Evolutionary conservation across 2,888 invertebrate species (phyloP).

Genomic region (Nowickia ferox): DNA sequence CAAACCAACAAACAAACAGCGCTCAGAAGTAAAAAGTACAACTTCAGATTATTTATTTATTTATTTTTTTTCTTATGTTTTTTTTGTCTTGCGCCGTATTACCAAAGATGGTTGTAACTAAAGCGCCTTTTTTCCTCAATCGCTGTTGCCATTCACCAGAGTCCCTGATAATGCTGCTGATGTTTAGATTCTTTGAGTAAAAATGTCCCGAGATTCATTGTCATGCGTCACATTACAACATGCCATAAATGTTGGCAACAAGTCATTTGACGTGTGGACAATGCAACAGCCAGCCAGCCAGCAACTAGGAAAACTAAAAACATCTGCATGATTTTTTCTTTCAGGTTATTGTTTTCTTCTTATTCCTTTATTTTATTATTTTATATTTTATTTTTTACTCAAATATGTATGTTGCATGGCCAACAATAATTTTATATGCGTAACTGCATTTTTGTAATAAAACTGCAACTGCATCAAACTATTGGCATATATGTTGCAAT

Average conservation of each 20-base stretch:
- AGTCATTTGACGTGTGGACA: constrained; percentile 72
- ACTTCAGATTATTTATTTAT: constrained; percentile 27
- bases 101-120: constrained; percentile 65
- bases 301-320: constrained; percentile 26
- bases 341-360: not conserved
- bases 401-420: constrained; percentile 58
- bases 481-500: constrained; percentile 68
- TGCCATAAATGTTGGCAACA: constrained; percentile 79
- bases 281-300: constrained; percentile 59
- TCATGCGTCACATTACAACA: constrained; percentile 81
- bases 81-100: not conserved
- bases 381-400: not conserved
- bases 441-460: constrained; percentile 72
- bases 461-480: constrained; percentile 52
- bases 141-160: constrained; percentile 52
- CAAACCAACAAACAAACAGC: not conserved
- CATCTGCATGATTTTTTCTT: constrained; percentile 61
- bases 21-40: constrained; percentile 10
- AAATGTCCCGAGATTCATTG: constrained; percentile 76
- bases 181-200: constrained; percentile 51
- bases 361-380: constrained; percentile 1
- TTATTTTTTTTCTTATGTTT: constrained; percentile 1
- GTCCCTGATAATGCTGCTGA: constrained; percentile 37
- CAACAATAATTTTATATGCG: constrained; percentile 74
- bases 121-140: constrained; percentile 66